Evolutionary conservation across 2,113 vertebrate genomes (phyloP).

Genomic region (Epinephelus fuscoguttatus): DNA sequence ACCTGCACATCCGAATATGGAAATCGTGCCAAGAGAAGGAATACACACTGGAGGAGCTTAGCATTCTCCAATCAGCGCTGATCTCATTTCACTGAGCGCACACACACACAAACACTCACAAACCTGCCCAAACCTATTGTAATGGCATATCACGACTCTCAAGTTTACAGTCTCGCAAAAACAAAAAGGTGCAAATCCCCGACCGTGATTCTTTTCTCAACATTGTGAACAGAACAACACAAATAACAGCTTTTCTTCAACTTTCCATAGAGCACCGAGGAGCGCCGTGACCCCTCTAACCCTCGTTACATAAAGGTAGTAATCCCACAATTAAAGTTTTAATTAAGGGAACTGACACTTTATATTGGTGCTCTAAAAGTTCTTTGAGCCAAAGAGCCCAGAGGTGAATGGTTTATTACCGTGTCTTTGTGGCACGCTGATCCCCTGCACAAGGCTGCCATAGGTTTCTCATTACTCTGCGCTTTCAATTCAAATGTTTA

Average conservation of each 20-base stretch:
- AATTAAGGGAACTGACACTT: slow-evolving; percentile 87
- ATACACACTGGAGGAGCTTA: slow-evolving; percentile 47
- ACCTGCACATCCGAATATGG: slow-evolving; percentile 82
- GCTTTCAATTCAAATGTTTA: slow-evolving; percentile 85
- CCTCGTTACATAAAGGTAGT: slow-evolving; percentile 75
- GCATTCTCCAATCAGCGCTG: slow-evolving; percentile 46
- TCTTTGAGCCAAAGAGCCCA: slow-evolving; percentile 78
- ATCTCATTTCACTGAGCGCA: slow-evolving; percentile 40
- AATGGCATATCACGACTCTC: slow-evolving; percentile 61
- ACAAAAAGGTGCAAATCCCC: slow-evolving; percentile 69
- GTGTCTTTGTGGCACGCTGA: slow-evolving; percentile 79
- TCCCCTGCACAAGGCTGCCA: slow-evolving; percentile 80
- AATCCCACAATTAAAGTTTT: slow-evolving; percentile 86
- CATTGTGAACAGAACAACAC: slow-evolving; percentile 64
- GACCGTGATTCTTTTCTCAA: slow-evolving; percentile 46
- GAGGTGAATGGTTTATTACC: slow-evolving; percentile 82
- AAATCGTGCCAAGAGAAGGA: slow-evolving; percentile 61
- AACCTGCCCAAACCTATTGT: slow-evolving; percentile 32
- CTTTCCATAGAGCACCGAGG: slow-evolving; percentile 57
- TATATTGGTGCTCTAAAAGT: slow-evolving; percentile 77
- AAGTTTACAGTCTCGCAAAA: slow-evolving; percentile 74
- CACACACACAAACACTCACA: slow-evolving; percentile 33
- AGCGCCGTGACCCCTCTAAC: slow-evolving; percentile 69
- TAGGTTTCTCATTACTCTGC: slow-evolving; percentile 84
- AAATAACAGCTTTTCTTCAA: slow-evolving; percentile 74